Evolutionary conservation across 2,113 vertebrate genomes (phyloP).

Genomic region (Heliornis fulica): DNA sequence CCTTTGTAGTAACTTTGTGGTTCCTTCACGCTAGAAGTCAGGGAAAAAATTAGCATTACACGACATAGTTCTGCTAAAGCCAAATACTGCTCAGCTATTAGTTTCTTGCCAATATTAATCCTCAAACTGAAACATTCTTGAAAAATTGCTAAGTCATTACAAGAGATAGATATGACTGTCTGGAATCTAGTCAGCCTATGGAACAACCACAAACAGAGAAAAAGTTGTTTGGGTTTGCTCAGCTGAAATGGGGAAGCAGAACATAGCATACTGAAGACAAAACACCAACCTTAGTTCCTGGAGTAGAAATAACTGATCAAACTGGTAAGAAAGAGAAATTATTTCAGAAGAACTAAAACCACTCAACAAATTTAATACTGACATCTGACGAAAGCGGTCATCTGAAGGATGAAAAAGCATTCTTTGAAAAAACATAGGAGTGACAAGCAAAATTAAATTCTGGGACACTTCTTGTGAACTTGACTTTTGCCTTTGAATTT

Average conservation of each 20-base stretch:
- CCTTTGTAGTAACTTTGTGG: not conserved
- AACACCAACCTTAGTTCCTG: not conserved
- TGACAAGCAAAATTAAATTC: not conserved
- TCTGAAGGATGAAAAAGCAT: not conserved
- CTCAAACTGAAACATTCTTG: not conserved
- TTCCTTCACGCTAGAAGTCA: not conserved
- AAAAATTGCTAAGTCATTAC: not conserved
- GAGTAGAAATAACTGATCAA: not conserved
- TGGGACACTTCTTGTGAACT: not conserved
- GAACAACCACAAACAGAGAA: not conserved
- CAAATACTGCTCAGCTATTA: not conserved
- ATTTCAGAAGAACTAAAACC: not conserved
- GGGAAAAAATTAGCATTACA: not conserved
- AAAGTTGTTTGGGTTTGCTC: not conserved
- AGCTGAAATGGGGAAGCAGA: not conserved
- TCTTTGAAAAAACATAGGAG: not conserved
- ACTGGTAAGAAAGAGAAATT: not conserved
- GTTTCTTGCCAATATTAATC: not conserved
- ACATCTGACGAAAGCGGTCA: not conserved
- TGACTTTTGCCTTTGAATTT: constrained; percentile 17
- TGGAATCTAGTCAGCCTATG: not conserved
- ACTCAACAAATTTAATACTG: not conserved
- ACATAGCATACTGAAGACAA: not conserved
- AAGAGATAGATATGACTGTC: not conserved
- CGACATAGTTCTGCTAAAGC: not conserved